Evolutionary conservation across 2,888 invertebrate species (phyloP), one percentile per base, ranked within the genome.

Genomic region (Pristionchus arcanus): DNA sequence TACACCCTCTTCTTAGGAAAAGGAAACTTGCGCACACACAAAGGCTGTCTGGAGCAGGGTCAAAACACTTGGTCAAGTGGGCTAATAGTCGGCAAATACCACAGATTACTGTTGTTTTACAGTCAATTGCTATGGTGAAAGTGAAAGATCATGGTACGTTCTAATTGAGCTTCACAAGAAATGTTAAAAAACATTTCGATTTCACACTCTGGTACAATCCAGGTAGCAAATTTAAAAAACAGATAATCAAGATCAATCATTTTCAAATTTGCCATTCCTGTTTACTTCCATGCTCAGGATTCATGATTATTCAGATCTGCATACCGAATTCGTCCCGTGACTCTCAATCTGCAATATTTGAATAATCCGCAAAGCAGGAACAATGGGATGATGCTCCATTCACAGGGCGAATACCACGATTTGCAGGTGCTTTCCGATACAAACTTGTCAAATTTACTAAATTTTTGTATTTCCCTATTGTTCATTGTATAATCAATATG

Each of bases 21-120:
- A 37, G 74, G 37, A 74, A 74, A 74, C 74, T 74, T 37, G 74
- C 31, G 19, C 74, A 21, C 37, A 74, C 74, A 74, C 74, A 74
- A 74, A 31, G 16, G 68, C 16, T 71, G 68, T 31, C 63, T 31
- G 68, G 68, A 13, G n/a, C 4, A 63, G 63, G 63, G 63, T 63
- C 63, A 63, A n/a, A 31, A 71, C 68, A 68, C 68, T 66, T 28
- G 66, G 55, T 19, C 15, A 25, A 59, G 59, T 63, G n/a, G n/a
- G 63, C 63, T 63, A n/a, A 63, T n/a, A 3, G 63, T 63, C 7
- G 25, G n/a, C 25, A 63, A n/a, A n/a, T n/a, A 63, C 11, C 7
- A n/a, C 7, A 63, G 7, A 25, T 63, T 11, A 11, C 63, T 3
- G 42, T 49, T 9, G 42, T 13, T 1, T 11, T 49, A 11, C 7